Evolutionary conservation across 2,888 invertebrate genomes (phyloP), one percentile per base, ranked within the genome.

Genomic region (Peribatodes rhomboidaria): DNA sequence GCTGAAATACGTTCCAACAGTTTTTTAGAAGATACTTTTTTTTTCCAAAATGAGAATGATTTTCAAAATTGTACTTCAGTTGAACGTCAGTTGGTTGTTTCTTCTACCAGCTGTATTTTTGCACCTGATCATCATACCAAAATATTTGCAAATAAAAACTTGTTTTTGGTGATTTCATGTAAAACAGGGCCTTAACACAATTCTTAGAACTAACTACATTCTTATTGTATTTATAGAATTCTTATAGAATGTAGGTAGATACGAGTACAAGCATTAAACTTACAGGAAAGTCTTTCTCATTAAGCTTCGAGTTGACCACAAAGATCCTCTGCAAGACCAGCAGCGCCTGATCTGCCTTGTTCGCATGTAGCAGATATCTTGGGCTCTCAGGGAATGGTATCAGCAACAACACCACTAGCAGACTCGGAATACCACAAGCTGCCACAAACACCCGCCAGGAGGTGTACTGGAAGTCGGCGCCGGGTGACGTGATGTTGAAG

Each of bases 361-460:
- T 91, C 0, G 90, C 93, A 22, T 93, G 83, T 49, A 95, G 87
- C 68, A 95, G 79, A 77, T 93, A 95, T 67, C 94, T 83, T 0
- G 95, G 95, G 18, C 94, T 94, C 84, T 95, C 95, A 0, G 94
- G 94, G 76, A 94, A 90, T 0, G 94, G 93, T n/a, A 89, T 72
- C 33, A 94, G 81, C 9, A 94, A 79, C 46, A 94, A 72, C 41
- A 92, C 90, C 60, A 94, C 94, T 56, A 94, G 72, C 22, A 95
- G 81, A 52, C 94, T 94, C 1, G 95, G 95, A 27, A 94, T 77
- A 0, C 95, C 94, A 68, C 95, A 95, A 1, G 95, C 90, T 0
- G 94, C 93, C 27, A 96, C 93, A 77, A 95, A 96, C 14, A 95
- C 90, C 2, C 95, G 83, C 96, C 96, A 96, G 0, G 95, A 94